These are phyloP conservation scores for Eurystomus gularis DNA, from an alignment of 2,113 vertebrate genomes.

Conservation along the genomic window DNA sequence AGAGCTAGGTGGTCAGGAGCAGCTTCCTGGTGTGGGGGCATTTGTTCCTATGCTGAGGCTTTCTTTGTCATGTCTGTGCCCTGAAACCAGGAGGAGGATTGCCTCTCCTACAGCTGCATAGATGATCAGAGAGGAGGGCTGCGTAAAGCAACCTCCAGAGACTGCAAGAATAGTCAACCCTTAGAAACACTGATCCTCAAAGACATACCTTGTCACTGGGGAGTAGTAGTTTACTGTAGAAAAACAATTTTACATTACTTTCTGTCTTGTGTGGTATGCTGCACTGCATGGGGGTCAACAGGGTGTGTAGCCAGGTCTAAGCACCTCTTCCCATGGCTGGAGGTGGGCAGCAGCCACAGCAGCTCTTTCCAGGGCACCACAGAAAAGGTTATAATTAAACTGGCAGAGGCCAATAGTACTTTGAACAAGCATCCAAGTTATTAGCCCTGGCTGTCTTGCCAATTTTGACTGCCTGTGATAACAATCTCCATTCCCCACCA, in stretches of 20 bases:
- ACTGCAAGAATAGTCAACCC: neutral
- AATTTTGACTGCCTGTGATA: fast-evolving
- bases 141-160: neutral
- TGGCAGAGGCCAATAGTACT: neutral
- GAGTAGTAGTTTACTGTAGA: neutral
- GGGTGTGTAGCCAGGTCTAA: neutral
- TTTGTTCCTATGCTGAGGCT: neutral
- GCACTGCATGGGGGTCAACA: neutral
- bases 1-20: fast-evolving
- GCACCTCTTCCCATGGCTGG: fast-evolving
- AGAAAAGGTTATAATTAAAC: neutral
- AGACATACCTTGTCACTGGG: neutral
- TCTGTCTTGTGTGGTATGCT: fast-evolving
- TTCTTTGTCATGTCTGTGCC: fast-evolving
- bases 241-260: neutral
- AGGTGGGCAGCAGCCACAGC: fast-evolving
- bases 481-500: neutral
- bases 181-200: neutral
- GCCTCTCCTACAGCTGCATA: neutral
- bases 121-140: neutral
- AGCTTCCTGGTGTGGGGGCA: neutral
- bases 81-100: neutral
- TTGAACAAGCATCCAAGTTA: neutral
- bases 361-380: neutral
- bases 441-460: neutral